These are phyloP conservation scores for Hirtodrosophila confusa DNA, from an alignment of 2,888 invertebrate genomes.

Conservation along the genomic window DNA sequence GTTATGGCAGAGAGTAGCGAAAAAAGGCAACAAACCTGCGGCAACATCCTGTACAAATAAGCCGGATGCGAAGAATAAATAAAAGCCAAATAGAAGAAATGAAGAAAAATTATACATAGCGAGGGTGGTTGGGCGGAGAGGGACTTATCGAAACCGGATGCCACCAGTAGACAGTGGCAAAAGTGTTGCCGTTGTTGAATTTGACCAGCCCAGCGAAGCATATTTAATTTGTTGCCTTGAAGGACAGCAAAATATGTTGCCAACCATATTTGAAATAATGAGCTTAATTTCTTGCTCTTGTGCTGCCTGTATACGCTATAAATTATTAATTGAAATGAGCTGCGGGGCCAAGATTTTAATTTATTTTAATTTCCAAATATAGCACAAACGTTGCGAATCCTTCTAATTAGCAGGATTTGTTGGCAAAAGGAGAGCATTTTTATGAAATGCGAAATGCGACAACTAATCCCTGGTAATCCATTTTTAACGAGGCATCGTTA, in stretches of 20 bases:
- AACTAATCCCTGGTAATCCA: conserved; percentile 77
- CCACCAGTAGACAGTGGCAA: conserved; percentile 24
- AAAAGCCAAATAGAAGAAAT: conserved; percentile 60
- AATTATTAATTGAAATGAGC: conserved; percentile 74
- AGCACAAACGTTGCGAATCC: conserved; percentile 6
- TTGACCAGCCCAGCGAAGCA: conserved; percentile 29
- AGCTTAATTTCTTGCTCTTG: conserved; percentile 31
- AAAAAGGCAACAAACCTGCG: conserved; percentile 39
- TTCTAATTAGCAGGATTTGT: conserved; percentile 59
- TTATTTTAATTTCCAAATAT: conserved; percentile 52
- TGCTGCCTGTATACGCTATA: conserved; percentile 49
- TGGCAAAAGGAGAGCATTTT: conserved; percentile 6
- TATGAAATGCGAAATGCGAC: conserved; percentile 13
- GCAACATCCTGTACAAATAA: conserved; percentile 67
- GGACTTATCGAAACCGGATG: conserved; percentile 39
- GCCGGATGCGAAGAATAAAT: conserved; percentile 67
- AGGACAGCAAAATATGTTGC: conserved; percentile 21
- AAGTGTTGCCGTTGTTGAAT: conserved; percentile 38
- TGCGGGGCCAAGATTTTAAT: conserved; percentile 45
- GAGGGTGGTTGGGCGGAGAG: background rate
- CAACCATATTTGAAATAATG: conserved; percentile 23
- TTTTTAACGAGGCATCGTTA: conserved; percentile 76
- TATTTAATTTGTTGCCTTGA: conserved; percentile 38
- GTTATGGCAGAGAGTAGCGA: background rate
- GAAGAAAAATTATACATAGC: conserved; percentile 47